Base-by-base conservation (phyloP, 2,888 invertebrate genomes). In the Aleiodes alternator region DNA sequence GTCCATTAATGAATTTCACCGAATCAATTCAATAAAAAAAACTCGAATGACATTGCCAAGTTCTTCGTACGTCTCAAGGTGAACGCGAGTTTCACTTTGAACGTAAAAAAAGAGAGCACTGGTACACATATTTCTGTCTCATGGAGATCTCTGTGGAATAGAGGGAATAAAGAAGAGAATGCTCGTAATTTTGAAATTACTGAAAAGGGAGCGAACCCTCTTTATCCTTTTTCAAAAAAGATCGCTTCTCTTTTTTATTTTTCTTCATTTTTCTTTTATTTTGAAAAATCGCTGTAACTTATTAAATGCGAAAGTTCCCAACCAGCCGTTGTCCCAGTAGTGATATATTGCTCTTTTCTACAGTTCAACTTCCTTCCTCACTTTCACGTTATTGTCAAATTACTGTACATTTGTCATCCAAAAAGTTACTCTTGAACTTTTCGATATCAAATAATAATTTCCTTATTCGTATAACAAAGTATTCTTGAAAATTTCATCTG, bases 231-330 rank as follows among this genome's bases (percentile, higher is more conserved):
- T 64, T 31, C 34, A 29, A 75, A 71, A 75, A 23, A 31, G 23
- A 48, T 57, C 12, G 70, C 69, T 48, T 7, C 64, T 66, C 14
- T 75, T 76, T 75, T 34, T 56, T 73, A 79, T 1, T 38, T 38
- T 38, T 8, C 38, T 38, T 3, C 9, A 43, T 43, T 43, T 8
- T 43, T 8, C 9, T 8, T 43, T 43, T 9, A 43, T 43, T 43
- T 83, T 87, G 88, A 88, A 87, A 88, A 88, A 88, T 88, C 81
- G 85, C 83, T 80, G 81, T 76, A 81, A 86, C 86, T 88, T 88
- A 88, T 88, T 88, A 88, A 88, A 88, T 85, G 84, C 82, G 83
- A 88, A 88, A 87, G 83, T 87, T 86, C 78, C 79, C 80, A 76
- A 79, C 77, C 76, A 71, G 76, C 73, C 73, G 77, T 53, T 69